Evolutionary conservation across 2,113 vertebrate genomes (phyloP).

Genomic region (Porphyrio hochstetteri): DNA sequence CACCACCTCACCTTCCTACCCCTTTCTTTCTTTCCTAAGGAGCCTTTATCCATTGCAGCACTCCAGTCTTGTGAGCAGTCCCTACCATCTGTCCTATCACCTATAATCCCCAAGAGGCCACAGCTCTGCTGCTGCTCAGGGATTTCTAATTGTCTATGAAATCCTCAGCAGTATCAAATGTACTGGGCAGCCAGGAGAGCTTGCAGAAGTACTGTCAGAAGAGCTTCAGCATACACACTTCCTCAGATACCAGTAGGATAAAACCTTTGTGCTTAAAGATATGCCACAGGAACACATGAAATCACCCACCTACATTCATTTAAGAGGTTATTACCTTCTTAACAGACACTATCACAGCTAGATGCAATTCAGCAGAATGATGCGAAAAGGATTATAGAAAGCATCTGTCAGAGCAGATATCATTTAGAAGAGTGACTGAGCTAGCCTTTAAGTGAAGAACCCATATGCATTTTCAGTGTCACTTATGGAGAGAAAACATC

Average conservation of each 20-base stretch:
- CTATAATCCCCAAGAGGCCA: neutral
- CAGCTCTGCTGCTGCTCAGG: accelerated
- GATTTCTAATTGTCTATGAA: neutral
- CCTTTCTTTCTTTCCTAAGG: neutral
- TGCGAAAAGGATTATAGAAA: constrained; percentile 5
- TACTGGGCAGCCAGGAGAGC: neutral
- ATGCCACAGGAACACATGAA: neutral
- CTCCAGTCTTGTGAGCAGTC: neutral
- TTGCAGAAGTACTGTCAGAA: neutral
- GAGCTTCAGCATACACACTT: neutral
- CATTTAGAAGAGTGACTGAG: neutral
- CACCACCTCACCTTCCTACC: neutral
- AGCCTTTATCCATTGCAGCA: neutral
- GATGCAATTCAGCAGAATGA: neutral
- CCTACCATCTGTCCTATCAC: neutral
- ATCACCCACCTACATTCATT: neutral
- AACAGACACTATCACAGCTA: neutral
- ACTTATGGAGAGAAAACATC: constrained; percentile 1
- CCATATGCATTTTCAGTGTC: neutral
- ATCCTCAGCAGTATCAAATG: neutral
- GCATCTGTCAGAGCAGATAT: constrained; percentile 4
- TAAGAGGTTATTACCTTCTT: neutral
- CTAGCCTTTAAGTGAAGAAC: constrained; percentile 5
- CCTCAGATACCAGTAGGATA: neutral
- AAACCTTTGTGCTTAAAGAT: neutral